Percentiles rank a stretch among this genome's conserved stretches.
These are phyloP conservation scores for Argyrosomus japonicus DNA, from an alignment of 2,113 vertebrate species.

Conservation along the genomic window DNA sequence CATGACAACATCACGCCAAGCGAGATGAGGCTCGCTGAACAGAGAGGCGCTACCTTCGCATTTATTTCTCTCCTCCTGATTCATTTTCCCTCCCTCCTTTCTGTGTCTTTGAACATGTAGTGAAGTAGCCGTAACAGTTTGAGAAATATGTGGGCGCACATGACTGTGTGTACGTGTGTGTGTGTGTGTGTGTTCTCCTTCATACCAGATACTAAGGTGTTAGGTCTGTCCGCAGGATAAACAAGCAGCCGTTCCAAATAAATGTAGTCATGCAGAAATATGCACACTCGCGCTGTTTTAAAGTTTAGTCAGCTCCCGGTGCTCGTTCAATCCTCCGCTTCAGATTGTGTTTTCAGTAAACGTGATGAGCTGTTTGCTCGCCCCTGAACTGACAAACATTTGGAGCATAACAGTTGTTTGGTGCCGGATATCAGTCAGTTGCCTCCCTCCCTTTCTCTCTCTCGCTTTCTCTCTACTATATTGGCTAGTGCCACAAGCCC, in stretches of 20 bases:
- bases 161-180: constrained; percentile 3
- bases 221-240: constrained; percentile 10
- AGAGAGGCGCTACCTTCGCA: background rate
- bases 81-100: background rate
- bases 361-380: constrained; percentile 32
- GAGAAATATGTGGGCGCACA: constrained; percentile 30
- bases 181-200: constrained; percentile 2
- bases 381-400: constrained; percentile 38
- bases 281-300: constrained; percentile 13
- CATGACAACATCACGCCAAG: constrained; percentile 53
- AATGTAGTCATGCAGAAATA: constrained; percentile 19
- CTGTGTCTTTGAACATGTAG: background rate
- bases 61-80: constrained; percentile 1
- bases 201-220: background rate
- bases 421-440: constrained; percentile 33
- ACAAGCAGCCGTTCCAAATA: constrained; percentile 18
- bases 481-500: constrained; percentile 3
- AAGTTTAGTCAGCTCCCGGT: constrained; percentile 14
- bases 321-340: constrained; percentile 8
- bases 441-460: background rate
- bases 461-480: background rate
- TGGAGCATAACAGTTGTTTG: constrained; percentile 29
- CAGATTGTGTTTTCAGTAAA: constrained; percentile 33
- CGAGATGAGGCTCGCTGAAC: background rate
- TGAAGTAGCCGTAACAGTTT: constrained; percentile 40